phyloP scores from a whole-genome alignment of 2,797 vertebrate species.

The Cheirogaleus major region DNA sequence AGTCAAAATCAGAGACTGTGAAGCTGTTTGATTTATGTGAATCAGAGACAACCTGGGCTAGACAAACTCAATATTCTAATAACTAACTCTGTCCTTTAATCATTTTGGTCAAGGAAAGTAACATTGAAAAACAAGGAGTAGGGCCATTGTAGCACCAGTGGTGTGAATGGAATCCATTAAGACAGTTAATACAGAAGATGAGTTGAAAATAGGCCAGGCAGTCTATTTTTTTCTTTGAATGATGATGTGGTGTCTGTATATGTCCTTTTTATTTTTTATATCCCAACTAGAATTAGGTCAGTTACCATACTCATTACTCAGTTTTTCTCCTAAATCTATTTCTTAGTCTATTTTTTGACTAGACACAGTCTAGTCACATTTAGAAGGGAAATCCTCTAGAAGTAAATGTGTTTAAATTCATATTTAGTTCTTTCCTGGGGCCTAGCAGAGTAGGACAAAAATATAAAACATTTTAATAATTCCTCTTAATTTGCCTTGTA shows the following conservation, averaged over 20 bases:
- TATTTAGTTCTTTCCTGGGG: not conserved
- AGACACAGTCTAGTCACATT: not conserved
- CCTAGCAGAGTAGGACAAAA: not conserved
- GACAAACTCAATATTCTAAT: not conserved
- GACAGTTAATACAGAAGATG: not conserved
- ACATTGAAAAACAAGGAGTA: not conserved
- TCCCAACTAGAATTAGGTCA: not conserved
- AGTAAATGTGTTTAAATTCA: not conserved
- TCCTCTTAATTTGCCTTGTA: not conserved
- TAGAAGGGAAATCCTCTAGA: not conserved
- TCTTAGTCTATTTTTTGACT: not conserved
- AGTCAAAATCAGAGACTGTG: not conserved
- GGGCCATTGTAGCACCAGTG: not conserved
- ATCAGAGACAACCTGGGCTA: not conserved
- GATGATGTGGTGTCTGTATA: not conserved
- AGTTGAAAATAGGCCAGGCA: not conserved
- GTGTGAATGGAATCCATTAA: not conserved
- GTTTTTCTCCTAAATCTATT: not conserved
- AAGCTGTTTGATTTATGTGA: constrained; percentile 27
- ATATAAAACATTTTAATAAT: not conserved
- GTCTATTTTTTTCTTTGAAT: not conserved
- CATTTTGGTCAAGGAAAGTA: not conserved
- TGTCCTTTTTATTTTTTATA: not conserved
- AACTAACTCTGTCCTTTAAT: not conserved
- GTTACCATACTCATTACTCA: not conserved